Evolutionary conservation across 2,888 invertebrate species (phyloP).

Genomic region (Lasioglossum calceatum): DNA sequence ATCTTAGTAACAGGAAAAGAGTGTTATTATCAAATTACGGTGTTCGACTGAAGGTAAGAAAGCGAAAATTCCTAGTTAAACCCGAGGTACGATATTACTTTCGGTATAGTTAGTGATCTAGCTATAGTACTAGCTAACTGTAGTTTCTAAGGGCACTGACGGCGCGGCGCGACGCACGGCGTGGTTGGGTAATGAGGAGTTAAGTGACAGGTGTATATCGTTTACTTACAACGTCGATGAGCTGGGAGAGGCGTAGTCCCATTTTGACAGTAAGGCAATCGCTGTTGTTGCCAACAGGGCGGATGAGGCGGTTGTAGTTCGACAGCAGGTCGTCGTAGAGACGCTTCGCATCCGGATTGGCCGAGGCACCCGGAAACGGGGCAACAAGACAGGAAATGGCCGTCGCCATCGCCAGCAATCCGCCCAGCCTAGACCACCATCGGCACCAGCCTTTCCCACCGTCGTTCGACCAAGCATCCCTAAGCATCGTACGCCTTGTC

Average conservation of each 20-base stretch:
- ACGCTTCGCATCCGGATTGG: constrained; percentile 97
- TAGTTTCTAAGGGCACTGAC: constrained; percentile 5
- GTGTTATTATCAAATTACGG: too few relatives aligned
- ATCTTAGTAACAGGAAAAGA: too few relatives aligned
- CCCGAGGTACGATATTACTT: not conserved
- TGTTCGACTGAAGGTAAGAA: too few relatives aligned
- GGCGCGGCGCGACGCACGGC: not conserved
- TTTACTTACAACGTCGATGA: constrained; percentile 95
- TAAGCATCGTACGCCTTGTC: constrained; percentile 95
- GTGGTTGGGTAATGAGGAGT: constrained; percentile 51
- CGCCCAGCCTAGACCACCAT: constrained; percentile 77
- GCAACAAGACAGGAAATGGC: constrained; percentile 86
- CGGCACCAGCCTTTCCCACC: constrained; percentile 82
- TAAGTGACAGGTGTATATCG: constrained; percentile 40
- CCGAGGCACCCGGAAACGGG: constrained; percentile 86
- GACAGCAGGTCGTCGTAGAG: constrained; percentile 97
- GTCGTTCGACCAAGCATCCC: constrained; percentile 84
- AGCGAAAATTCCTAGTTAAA: not conserved
- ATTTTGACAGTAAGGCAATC: constrained; percentile 97
- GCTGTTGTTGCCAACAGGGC: constrained; percentile 97
- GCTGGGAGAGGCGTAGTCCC: constrained; percentile 95
- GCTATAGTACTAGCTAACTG: not conserved
- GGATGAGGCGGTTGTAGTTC: constrained; percentile 97
- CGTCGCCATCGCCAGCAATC: constrained; percentile 90
- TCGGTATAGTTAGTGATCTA: too few relatives aligned